Percentiles rank a stretch among this genome's conserved stretches.
Conservation (phyloP, 2,113 vertebrate genomes). For the Rhinolophus ferrumequinum region DNA sequence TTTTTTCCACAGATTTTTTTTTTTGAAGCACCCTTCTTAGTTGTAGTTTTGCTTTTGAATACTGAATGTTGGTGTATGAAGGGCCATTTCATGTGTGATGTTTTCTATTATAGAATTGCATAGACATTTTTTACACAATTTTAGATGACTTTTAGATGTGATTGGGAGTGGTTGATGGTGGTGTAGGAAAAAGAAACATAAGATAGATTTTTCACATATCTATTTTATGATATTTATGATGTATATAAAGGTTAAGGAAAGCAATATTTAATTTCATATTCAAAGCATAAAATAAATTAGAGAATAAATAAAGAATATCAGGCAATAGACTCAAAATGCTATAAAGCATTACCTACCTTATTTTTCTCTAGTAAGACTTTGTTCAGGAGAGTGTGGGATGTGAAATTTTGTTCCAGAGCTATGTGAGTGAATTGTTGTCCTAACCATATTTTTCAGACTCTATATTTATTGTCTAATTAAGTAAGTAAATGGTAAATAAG, state of each 20-base stretch:
- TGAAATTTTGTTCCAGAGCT: slow-evolving; percentile 26
- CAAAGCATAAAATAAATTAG: not conserved
- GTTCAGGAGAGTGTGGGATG: not conserved
- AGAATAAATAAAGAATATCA: not conserved
- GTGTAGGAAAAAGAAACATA: not conserved
- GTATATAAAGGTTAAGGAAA: not conserved
- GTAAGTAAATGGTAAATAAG: not conserved
- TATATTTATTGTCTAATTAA: slow-evolving; percentile 13
- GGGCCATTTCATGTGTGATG: not conserved
- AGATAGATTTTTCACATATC: not conserved
- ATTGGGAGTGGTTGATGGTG: not conserved
- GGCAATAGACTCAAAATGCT: not conserved
- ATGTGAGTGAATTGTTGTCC: not conserved
- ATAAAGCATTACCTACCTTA: not conserved
- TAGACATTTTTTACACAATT: not conserved
- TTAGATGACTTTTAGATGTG: not conserved
- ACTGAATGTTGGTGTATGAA: not conserved
- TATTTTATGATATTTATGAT: slow-evolving; percentile 4
- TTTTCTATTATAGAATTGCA: not conserved
- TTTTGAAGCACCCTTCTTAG: not conserved
- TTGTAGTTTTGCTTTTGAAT: slow-evolving; percentile 47
- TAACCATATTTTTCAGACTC: not conserved
- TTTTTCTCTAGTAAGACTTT: not conserved
- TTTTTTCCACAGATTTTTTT: slow-evolving; percentile 6
- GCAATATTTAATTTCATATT: not conserved